A percentile compares a stretch with the other conserved stretches of the same genome.
Evolutionary conservation across 1,140 invertebrate genomes (phyloP).

Genomic region (Dendrolimus punctatus): DNA sequence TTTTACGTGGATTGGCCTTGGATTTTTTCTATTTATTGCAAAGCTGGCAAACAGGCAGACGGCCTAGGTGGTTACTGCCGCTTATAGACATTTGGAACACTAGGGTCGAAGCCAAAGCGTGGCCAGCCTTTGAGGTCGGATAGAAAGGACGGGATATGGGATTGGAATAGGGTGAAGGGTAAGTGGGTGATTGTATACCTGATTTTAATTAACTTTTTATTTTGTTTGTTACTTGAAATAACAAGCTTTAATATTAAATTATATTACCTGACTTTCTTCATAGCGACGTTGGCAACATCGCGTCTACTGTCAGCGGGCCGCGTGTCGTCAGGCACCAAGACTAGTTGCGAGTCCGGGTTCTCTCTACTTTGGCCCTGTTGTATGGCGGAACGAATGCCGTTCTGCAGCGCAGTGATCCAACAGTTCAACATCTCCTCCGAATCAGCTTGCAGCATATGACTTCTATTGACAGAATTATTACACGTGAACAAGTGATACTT

Average conservation of each 20-base stretch:
- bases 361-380: constrained; percentile 72
- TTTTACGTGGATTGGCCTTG: too few relatives aligned
- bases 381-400: constrained; percentile 87
- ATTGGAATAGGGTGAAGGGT: too few relatives aligned
- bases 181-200: too few relatives aligned
- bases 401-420: constrained; percentile 93
- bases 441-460: constrained; percentile 96
- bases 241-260: not conserved
- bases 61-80: too few relatives aligned
- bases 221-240: not conserved
- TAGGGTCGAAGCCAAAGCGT: too few relatives aligned
- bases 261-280: constrained; percentile 53
- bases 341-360: constrained; percentile 43
- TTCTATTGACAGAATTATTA: constrained; percentile 73
- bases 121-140: too few relatives aligned
- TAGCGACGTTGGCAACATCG: constrained; percentile 27
- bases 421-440: constrained; percentile 90
- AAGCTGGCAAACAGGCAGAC: too few relatives aligned
- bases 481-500: not conserved
- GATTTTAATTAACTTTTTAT: too few relatives aligned
- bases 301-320: constrained; percentile 17
- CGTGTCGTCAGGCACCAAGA: constrained; percentile 39
- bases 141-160: too few relatives aligned
- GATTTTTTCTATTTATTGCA: too few relatives aligned
- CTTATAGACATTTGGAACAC: too few relatives aligned